These are phyloP conservation scores for Pluvianellus socialis DNA, from an alignment of 2,113 vertebrate genomes.

Conservation along the genomic window DNA sequence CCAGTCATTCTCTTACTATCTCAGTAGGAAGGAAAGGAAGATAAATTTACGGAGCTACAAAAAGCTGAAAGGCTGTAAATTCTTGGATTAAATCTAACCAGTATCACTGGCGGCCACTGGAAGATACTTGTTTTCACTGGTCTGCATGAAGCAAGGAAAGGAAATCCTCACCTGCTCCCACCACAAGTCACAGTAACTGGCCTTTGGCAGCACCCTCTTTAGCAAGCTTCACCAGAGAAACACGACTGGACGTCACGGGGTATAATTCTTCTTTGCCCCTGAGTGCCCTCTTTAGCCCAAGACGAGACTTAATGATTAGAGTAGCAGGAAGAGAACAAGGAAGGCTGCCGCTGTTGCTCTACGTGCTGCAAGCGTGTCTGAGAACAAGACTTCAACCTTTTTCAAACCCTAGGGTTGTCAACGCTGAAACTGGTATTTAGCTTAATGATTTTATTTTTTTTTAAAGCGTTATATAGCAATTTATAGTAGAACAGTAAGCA, in stretches of 20 bases:
- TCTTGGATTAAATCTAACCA: neutral
- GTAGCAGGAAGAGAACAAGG: neutral
- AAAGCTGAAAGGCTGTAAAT: neutral
- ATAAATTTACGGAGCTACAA: neutral
- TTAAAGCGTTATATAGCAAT: neutral
- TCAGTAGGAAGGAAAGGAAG: neutral
- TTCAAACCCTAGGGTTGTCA: neutral
- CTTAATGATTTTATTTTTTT: neutral
- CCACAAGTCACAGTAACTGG: neutral
- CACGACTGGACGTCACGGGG: neutral
- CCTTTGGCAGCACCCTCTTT: neutral
- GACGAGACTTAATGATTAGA: neutral
- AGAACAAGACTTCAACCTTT: neutral
- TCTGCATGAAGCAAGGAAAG: neutral
- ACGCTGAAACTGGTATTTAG: neutral
- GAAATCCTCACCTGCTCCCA: neutral
- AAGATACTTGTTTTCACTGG: neutral
- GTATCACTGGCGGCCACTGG: accelerated
- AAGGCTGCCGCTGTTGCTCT: slow-evolving; percentile 24
- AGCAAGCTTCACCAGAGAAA: neutral
- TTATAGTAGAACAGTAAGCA: slow-evolving; percentile 45
- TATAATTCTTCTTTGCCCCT: neutral
- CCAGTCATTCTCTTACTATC: neutral
- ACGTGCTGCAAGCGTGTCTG: accelerated
- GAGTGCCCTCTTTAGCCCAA: neutral